Evolutionary conservation across 37 sponge, comb jelly and placozoan genomes (phyloP), one percentile per base, ranked within the genome.

Genomic region (Amphimedon queenslandica): DNA sequence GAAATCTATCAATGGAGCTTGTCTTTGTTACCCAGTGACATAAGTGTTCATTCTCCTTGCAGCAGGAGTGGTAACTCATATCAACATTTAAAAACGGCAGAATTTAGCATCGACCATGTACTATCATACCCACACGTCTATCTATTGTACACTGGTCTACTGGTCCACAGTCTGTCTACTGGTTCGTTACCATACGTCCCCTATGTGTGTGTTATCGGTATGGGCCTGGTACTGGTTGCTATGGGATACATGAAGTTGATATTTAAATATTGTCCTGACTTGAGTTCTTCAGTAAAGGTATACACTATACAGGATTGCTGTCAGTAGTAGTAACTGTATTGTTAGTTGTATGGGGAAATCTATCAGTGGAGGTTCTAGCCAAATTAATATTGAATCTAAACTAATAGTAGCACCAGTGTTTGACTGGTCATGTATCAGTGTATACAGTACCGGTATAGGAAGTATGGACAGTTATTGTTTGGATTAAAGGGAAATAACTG

Each of bases 111-210:
- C 24, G 11, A 41, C 24, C 20, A 36, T 28, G 53, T 71, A 47
- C 53, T 8, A 47, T 18, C 13, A 13, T 47, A 47, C 13, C 53
- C 53, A 0, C 37, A 25, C 27, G 39, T 58, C 47, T 79, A 64
- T 60, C 11, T 57, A 5, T 36, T 79, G 64, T 79, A 71, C 71
- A 34, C 80, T 16, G 80, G 41, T 23, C 40, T 51, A 21, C n/a
- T 79, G 55, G 35, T 42, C 2, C 53, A 63, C 70, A 27, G 71
- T 25, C 71, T 79, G 30, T 28, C 51, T 10, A 58, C 58, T 31
- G 80, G 64, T 24, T 20, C 43, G 6, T 43, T 39, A 11, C 72
- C 72, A 24, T 71, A 63, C 28, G 64, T 70, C 35, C 56, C 37
- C 28, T 27, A 38, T 23, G 2, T 57, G n/a, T 70, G 71, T 58